Conservation (phyloP, 2,888 invertebrate genomes). For the Stenchaetothrips biformis region DNA sequence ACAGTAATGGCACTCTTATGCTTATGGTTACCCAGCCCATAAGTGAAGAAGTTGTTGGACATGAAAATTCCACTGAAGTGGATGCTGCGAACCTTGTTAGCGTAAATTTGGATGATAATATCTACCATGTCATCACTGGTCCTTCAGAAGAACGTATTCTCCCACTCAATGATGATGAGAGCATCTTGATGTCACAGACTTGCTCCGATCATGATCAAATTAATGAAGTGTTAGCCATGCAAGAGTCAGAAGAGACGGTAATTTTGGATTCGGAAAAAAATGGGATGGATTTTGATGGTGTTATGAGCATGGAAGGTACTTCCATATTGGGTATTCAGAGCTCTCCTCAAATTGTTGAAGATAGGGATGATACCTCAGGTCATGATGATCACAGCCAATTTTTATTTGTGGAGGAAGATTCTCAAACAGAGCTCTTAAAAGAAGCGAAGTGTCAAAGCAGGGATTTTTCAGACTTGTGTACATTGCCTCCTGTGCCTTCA, state of each 20-base stretch:
- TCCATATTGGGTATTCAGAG: neutral
- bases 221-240: neutral
- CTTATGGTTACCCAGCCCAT: neutral
- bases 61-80: neutral
- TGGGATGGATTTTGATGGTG: neutral
- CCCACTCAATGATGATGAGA: neutral
- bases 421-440: neutral
- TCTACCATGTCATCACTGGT: neutral
- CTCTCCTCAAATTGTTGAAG: neutral
- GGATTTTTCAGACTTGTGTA: neutral
- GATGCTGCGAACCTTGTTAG: neutral
- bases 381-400: neutral
- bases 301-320: neutral
- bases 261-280: neutral
- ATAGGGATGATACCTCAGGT: neutral
- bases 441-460: neutral
- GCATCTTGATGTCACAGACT: neutral
- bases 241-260: neutral
- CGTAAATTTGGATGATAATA: neutral
- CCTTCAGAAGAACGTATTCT: neutral
- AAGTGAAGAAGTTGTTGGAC: neutral
- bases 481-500: neutral
- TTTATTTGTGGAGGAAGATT: slow-evolving; percentile 8
- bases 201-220: neutral
- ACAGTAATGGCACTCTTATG: slow-evolving; percentile 3